phyloP scores from a whole-genome alignment of 37 sponge, comb jelly and placozoan species.

The Cliona cf. orientalis region DNA sequence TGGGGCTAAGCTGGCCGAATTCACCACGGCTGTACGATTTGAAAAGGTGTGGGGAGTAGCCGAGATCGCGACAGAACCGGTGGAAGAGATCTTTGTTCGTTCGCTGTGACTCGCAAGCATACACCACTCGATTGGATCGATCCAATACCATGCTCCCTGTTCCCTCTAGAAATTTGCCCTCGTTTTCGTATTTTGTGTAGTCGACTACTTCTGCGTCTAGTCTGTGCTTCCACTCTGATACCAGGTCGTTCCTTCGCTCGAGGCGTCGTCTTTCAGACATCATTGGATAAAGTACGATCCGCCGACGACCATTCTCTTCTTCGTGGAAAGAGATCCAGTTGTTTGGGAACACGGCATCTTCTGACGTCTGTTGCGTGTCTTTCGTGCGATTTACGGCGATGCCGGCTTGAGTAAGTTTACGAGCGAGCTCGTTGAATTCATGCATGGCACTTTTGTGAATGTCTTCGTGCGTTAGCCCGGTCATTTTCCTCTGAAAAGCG shows the following conservation, averaged over 20 bases:
- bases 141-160: constrained; percentile 90
- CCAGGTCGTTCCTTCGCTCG: constrained; percentile 57
- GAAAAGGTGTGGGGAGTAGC: constrained; percentile 57
- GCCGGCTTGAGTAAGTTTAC: constrained; percentile 11
- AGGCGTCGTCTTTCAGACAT: constrained; percentile 35
- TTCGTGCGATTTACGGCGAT: constrained; percentile 36
- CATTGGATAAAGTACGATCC: constrained; percentile 75
- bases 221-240: constrained; percentile 2
- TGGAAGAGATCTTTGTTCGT: constrained; percentile 41
- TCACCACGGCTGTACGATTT: not conserved
- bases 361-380: constrained; percentile 34
- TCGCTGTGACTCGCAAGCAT: constrained; percentile 64
- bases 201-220: constrained; percentile 43
- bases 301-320: not conserved
- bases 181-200: constrained; percentile 48
- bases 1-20: constrained; percentile 18
- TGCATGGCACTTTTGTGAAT: constrained; percentile 11
- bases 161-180: constrained; percentile 72
- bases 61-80: constrained; percentile 51
- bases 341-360: constrained; percentile 84
- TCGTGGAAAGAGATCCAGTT: constrained; percentile 80
- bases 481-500: constrained; percentile 39
- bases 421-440: constrained; percentile 63
- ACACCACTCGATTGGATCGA: constrained; percentile 61
- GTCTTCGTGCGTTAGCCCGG: not conserved